Percentiles rank a stretch among this genome's conserved stretches.
Conservation (phyloP, 2,888 invertebrate species). For the Tolmerus cingulatus region DNA sequence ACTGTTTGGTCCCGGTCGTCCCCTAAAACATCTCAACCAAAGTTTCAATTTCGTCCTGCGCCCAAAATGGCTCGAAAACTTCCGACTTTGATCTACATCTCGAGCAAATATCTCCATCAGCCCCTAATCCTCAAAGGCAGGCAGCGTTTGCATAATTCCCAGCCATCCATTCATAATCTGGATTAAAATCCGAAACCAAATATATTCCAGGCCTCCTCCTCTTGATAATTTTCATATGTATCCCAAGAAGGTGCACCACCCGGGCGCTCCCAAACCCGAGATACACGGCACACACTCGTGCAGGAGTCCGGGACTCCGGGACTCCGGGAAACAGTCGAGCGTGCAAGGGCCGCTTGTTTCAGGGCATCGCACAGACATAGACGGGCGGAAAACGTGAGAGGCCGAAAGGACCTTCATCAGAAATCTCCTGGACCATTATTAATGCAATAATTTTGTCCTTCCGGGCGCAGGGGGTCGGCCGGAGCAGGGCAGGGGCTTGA, state of each 20-base stretch:
- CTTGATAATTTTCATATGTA: conserved; percentile 12
- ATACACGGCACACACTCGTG: not conserved
- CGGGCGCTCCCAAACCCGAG: not conserved
- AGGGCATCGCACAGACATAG: not conserved
- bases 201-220: conserved; percentile 18
- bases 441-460: conserved; percentile 44
- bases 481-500: not conserved
- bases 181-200: conserved; percentile 40
- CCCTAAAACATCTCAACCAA: not conserved
- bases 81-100: conserved; percentile 42
- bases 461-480: not conserved
- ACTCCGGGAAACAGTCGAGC: not conserved
- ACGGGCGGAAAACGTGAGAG: conserved; percentile 33
- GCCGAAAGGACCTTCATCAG: conserved; percentile 43
- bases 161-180: conserved; percentile 43
- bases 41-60: conserved; percentile 25
- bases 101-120: conserved; percentile 33
- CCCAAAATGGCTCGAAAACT: not conserved
- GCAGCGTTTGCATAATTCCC: conserved; percentile 40
- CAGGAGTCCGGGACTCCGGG: not conserved
- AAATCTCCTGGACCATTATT: conserved; percentile 42
- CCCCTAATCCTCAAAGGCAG: conserved; percentile 34
- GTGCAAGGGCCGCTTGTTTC: conserved; percentile 12
- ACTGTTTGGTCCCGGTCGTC: not conserved
- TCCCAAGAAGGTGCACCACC: conserved; percentile 19